Evolutionary conservation across 2,797 vertebrate genomes (phyloP).

Genomic region (Melopsittacus undulatus): DNA sequence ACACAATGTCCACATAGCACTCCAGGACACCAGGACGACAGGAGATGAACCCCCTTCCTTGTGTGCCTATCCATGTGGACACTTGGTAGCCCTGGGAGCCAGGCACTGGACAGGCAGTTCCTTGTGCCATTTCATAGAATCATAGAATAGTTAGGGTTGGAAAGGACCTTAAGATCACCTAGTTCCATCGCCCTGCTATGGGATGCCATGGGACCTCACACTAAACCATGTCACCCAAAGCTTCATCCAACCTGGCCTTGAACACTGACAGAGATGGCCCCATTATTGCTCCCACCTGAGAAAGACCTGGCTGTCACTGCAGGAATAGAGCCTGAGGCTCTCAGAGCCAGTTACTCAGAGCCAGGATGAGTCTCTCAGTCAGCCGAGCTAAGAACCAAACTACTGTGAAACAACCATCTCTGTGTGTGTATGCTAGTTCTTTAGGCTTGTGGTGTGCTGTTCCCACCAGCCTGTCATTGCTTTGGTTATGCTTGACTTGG

Average conservation of each 20-base stretch:
- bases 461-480: background rate
- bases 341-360: background rate
- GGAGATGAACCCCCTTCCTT: background rate
- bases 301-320: background rate
- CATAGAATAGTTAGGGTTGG: too few relatives aligned
- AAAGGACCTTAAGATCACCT: too few relatives aligned
- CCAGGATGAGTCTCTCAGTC: background rate
- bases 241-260: too few relatives aligned
- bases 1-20: background rate
- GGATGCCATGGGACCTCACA: too few relatives aligned
- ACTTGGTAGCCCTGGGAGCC: background rate
- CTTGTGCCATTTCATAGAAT: background rate
- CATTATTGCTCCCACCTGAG: background rate
- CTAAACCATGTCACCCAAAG: too few relatives aligned
- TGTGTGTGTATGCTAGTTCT: background rate
- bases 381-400: background rate
- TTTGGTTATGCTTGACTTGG: background rate
- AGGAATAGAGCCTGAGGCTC: background rate
- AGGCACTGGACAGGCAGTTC: background rate
- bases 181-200: too few relatives aligned
- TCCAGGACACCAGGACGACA: background rate
- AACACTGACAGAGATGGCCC: too few relatives aligned
- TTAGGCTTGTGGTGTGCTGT: background rate
- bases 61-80: too few relatives aligned
- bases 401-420: rapidly evolving